phyloP scores from a whole-genome alignment of 1,140 invertebrate species.

The Trichonephila clavata region DNA sequence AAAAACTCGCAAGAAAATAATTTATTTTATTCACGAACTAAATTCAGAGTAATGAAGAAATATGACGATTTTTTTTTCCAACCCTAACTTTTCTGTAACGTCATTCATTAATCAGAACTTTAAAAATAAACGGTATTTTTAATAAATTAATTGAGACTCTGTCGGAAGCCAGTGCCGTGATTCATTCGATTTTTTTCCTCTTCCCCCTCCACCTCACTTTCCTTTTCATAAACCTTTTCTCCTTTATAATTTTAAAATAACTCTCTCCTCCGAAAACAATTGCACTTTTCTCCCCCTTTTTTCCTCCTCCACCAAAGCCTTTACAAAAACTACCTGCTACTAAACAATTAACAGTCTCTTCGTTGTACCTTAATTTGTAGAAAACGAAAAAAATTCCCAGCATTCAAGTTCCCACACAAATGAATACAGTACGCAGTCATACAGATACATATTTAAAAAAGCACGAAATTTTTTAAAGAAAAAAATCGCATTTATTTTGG shows the following conservation, averaged over 20 bases:
- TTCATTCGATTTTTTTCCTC: constrained; percentile 27
- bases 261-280: constrained; percentile 21
- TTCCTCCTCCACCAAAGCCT: background rate
- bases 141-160: constrained; percentile 76
- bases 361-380: background rate
- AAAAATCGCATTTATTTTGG: too few relatives aligned
- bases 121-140: constrained; percentile 76
- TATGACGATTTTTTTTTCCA: constrained; percentile 68
- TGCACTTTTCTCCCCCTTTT: background rate
- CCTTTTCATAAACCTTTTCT: background rate
- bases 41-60: constrained; percentile 75
- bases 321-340: background rate
- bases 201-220: background rate
- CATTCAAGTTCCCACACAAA: too few relatives aligned
- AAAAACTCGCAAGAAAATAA: constrained; percentile 71
- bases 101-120: constrained; percentile 73
- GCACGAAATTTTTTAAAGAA: too few relatives aligned
- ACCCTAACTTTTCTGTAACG: constrained; percentile 42
- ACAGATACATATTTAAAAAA: too few relatives aligned
- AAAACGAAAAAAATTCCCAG: background rate
- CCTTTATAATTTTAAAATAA: constrained; percentile 42
- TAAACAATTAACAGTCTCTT: background rate
- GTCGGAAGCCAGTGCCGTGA: constrained; percentile 50
- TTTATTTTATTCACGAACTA: constrained; percentile 75
- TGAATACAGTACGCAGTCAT: too few relatives aligned